A percentile compares a stretch with the other conserved stretches of the same genome.
Conservation (phyloP, 2,113 vertebrate genomes). For the Mobula hypostoma region DNA sequence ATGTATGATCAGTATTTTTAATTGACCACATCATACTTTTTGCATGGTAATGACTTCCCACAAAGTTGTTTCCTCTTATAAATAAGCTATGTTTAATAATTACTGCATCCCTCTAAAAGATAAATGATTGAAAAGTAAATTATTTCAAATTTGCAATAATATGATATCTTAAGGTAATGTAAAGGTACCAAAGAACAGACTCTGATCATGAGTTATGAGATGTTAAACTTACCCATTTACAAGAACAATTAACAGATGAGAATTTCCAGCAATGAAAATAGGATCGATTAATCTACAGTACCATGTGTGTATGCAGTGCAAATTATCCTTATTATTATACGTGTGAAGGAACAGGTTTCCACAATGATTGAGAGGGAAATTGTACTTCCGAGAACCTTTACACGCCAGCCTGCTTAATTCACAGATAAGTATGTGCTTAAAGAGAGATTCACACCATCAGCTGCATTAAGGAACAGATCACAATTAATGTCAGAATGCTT, state of each 20-base stretch:
- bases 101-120: background rate
- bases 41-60: background rate
- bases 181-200: background rate
- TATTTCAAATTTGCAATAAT: conserved; percentile 10
- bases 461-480: background rate
- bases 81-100: background rate
- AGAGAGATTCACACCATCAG: conserved; percentile 2
- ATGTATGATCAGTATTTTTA: background rate
- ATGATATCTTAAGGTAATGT: background rate
- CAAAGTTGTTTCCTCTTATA: background rate
- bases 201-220: conserved; percentile 27
- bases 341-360: conserved; percentile 26
- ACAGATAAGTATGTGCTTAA: conserved; percentile 4
- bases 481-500: background rate
- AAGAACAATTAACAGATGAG: conserved; percentile 37
- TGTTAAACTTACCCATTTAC: conserved; percentile 34
- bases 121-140: conserved; percentile 3
- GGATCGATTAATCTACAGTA: conserved; percentile 32
- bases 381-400: background rate
- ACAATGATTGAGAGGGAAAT: conserved; percentile 23
- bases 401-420: conserved; percentile 1
- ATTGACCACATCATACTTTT: background rate
- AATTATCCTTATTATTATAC: conserved; percentile 37
- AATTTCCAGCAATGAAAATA: conserved; percentile 29
- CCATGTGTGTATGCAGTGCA: conserved; percentile 25